A percentile compares a stretch with the other conserved stretches of the same genome.
phyloP scores from a whole-genome alignment of 2,797 vertebrate genomes.

The Selene dorsalis region DNA sequence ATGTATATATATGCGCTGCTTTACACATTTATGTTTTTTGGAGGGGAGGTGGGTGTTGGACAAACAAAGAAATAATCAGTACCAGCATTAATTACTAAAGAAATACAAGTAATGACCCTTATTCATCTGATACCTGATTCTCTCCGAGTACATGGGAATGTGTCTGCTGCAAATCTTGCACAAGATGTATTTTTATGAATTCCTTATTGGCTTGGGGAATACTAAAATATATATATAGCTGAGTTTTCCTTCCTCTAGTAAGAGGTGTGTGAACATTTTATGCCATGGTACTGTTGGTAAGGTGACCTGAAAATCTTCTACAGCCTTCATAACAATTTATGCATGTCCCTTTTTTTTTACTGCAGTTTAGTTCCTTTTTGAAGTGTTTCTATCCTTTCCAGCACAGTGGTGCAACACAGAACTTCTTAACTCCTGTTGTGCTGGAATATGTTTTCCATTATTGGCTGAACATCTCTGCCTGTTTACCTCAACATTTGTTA shows the following conservation, averaged over 20 bases:
- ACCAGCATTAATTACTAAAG: neutral
- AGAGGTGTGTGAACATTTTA: too few relatives aligned
- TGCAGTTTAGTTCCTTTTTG: neutral
- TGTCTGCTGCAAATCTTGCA: neutral
- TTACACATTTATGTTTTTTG: slow-evolving; percentile 19
- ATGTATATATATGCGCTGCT: slow-evolving; percentile 21
- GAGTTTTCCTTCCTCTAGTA: neutral
- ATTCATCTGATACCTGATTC: neutral
- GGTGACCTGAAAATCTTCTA: neutral
- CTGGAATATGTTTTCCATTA: neutral
- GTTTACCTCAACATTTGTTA: neutral
- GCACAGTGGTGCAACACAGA: neutral
- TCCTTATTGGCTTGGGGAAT: neutral
- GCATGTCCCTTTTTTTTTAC: neutral
- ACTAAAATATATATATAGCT: neutral
- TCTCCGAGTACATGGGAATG: neutral
- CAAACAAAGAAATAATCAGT: neutral
- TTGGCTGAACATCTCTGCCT: neutral
- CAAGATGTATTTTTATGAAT: neutral
- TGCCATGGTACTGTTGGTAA: neutral
- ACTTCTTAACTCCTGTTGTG: neutral
- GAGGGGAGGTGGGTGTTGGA: neutral
- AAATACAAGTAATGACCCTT: neutral
- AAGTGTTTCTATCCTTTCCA: neutral
- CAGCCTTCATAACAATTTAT: too few relatives aligned